These are phyloP conservation scores for Argyra leucocephala DNA, from an alignment of 2,888 invertebrate species.

Conservation along the genomic window DNA sequence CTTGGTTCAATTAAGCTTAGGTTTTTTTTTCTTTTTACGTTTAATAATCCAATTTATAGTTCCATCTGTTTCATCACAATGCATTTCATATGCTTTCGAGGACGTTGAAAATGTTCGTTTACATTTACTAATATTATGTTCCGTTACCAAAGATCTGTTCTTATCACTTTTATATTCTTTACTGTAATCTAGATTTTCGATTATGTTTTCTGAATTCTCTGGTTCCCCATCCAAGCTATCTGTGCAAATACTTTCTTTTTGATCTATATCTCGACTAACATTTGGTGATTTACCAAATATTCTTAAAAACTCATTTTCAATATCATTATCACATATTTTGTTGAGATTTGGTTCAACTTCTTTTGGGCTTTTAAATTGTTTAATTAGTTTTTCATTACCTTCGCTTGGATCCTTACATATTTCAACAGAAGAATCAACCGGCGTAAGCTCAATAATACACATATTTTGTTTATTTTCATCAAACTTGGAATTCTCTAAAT, in stretches of 20 bases:
- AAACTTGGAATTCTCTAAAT: neutral
- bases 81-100: neutral
- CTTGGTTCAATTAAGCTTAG: neutral
- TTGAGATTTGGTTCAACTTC: neutral
- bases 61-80: neutral
- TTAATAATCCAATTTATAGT: neutral
- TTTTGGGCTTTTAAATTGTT: neutral
- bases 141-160: neutral
- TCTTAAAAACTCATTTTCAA: neutral
- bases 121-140: neutral
- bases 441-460: neutral
- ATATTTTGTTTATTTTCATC: neutral
- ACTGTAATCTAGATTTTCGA: neutral
- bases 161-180: neutral
- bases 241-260: neutral
- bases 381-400: neutral
- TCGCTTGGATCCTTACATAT: too few relatives aligned
- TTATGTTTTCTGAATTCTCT: neutral
- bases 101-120: neutral
- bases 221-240: neutral
- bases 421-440: too few relatives aligned
- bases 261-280: neutral
- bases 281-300: slow-evolving; percentile 1
- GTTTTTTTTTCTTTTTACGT: neutral
- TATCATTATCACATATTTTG: neutral